These are phyloP conservation scores for Clarias pachynema DNA, from an alignment of 2,797 vertebrate genomes.

Conservation along the genomic window DNA sequence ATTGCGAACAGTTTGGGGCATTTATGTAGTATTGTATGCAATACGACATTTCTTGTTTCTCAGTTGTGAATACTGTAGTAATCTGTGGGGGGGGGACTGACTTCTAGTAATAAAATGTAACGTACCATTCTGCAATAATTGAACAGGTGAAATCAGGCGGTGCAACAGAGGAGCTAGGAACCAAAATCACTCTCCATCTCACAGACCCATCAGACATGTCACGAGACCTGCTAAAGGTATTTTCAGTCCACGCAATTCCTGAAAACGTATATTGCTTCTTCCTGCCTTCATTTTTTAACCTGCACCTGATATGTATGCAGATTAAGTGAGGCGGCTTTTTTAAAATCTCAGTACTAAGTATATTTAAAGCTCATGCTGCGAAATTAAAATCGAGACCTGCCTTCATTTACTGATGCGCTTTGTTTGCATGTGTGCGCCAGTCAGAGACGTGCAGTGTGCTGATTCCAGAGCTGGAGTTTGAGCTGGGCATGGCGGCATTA, in stretches of 20 bases:
- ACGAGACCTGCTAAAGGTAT: slow-evolving; percentile 89
- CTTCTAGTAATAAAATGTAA: background rate
- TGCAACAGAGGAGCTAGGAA: slow-evolving; percentile 84
- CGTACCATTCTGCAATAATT: background rate
- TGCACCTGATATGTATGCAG: background rate
- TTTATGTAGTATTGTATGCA: background rate
- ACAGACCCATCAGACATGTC: slow-evolving; percentile 87
- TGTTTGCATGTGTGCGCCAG: slow-evolving; percentile 58
- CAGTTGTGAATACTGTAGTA: background rate
- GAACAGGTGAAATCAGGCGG: slow-evolving; percentile 91
- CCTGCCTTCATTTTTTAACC: too few relatives aligned
- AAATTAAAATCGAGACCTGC: background rate
- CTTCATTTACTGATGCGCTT: background rate
- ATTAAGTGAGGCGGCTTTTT: too few relatives aligned
- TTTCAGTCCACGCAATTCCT: background rate
- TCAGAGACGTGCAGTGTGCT: slow-evolving; percentile 88
- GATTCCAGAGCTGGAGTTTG: slow-evolving; percentile 94
- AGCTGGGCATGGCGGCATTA: slow-evolving; percentile 90
- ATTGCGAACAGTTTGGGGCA: background rate
- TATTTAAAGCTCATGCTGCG: background rate
- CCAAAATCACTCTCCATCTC: slow-evolving; percentile 83
- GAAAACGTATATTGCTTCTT: background rate
- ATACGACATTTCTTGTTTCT: background rate
- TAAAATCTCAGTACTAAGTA: background rate
- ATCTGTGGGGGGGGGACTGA: too few relatives aligned